Evolutionary conservation across 2,888 invertebrate genomes (phyloP).

Genomic region (Periphyllus acericola): DNA sequence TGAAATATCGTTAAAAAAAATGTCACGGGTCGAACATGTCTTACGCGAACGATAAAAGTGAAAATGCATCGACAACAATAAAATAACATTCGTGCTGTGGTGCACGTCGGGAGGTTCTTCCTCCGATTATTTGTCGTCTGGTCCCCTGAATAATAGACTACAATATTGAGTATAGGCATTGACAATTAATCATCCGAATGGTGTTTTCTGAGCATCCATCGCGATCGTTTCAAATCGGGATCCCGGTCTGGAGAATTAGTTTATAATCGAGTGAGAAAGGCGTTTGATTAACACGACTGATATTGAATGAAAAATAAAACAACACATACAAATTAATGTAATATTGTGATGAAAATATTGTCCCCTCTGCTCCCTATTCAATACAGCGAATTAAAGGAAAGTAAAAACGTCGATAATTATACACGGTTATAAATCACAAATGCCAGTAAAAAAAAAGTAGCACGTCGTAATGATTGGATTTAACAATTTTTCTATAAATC

Average conservation of each 20-base stretch:
- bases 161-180: no score
- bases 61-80: conserved; percentile 17
- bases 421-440: conserved; percentile 31
- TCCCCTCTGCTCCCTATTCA: background rate
- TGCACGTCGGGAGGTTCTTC: conserved; percentile 36
- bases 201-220: no score
- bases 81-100: background rate
- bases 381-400: background rate
- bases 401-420: conserved; percentile 8
- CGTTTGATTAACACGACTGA: no score
- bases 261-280: background rate
- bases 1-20: background rate
- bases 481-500: background rate
- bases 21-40: background rate
- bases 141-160: no score
- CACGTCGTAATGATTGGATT: background rate
- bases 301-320: no score
- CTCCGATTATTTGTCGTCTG: background rate
- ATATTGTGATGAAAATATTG: background rate
- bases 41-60: conserved; percentile 12
- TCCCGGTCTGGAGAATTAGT: background rate
- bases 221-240: no score
- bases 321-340: background rate
- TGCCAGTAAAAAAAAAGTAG: conserved; percentile 1
- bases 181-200: no score